Evolutionary conservation across 2,113 vertebrate species (phyloP).

Genomic region (Coracopsis vasa): DNA sequence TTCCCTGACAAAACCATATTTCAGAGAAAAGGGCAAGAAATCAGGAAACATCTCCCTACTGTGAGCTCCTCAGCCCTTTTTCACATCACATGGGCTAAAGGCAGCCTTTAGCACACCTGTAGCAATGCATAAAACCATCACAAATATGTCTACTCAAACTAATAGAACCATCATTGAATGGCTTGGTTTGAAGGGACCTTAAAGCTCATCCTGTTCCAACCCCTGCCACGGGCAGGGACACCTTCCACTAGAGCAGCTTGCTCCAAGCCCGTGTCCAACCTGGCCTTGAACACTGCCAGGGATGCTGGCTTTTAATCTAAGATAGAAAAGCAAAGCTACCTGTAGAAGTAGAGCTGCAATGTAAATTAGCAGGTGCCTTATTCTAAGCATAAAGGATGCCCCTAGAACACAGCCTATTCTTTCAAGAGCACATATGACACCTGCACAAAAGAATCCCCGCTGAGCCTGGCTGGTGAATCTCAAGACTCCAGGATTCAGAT

Average conservation of each 20-base stretch:
- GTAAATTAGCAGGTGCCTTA: rapidly evolving
- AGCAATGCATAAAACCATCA: rapidly evolving
- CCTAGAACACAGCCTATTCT: rapidly evolving
- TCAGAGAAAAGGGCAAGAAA: not conserved
- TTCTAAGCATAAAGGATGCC: not conserved
- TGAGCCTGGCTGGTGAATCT: not conserved
- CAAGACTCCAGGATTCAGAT: rapidly evolving
- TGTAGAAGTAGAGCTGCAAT: rapidly evolving
- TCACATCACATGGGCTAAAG: no score
- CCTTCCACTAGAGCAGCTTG: not conserved
- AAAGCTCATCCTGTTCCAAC: no score
- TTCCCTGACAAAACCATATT: not conserved
- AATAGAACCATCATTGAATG: not conserved
- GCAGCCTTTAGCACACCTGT: not conserved
- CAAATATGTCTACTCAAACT: rapidly evolving
- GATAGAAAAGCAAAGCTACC: not conserved
- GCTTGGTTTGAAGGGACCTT: not conserved
- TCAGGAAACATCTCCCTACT: not conserved
- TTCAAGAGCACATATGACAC: not conserved
- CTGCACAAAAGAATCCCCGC: not conserved
- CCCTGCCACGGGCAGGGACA: not conserved
- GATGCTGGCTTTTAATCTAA: not conserved
- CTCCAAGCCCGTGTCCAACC: not conserved
- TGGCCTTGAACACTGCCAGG: not conserved
- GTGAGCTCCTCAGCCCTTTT: not conserved